Conservation (phyloP, 2,113 vertebrate genomes). For the Callocephalon fimbriatum region DNA sequence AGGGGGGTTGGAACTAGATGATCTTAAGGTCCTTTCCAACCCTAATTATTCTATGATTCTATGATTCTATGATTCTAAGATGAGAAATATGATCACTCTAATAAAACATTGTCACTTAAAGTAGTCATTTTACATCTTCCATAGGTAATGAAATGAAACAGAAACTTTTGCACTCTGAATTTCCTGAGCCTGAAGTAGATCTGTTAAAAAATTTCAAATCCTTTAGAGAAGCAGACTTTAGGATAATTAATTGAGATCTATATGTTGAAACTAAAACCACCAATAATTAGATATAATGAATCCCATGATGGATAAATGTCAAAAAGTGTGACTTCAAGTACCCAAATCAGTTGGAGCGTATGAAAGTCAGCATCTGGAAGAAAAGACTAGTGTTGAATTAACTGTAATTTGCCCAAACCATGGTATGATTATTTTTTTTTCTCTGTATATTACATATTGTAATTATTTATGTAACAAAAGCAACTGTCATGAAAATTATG, state of each 20-base stretch:
- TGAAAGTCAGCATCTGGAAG: not conserved
- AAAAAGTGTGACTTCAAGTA: not conserved
- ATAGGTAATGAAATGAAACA: not conserved
- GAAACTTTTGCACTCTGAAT: not conserved
- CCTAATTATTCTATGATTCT: too few relatives aligned
- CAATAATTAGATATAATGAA: not conserved
- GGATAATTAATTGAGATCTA: not conserved
- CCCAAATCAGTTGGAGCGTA: not conserved
- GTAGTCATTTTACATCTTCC: not conserved
- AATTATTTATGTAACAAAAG: not conserved
- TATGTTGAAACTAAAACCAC: not conserved
- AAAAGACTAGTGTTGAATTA: not conserved
- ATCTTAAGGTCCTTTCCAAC: too few relatives aligned
- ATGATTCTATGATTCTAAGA: not conserved
- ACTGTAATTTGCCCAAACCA: not conserved
- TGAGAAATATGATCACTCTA: not conserved
- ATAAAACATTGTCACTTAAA: not conserved
- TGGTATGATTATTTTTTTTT: not conserved
- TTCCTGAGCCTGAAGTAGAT: not conserved
- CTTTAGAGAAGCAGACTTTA: not conserved
- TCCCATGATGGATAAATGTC: not conserved
- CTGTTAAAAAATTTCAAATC: not conserved
- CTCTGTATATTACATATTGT: not conserved
- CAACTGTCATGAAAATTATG: not conserved
- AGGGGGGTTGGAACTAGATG: too few relatives aligned